These are phyloP conservation scores for Porites lutea DNA, from an alignment of 64 coral and sea anemone genomes.

Conservation along the genomic window DNA sequence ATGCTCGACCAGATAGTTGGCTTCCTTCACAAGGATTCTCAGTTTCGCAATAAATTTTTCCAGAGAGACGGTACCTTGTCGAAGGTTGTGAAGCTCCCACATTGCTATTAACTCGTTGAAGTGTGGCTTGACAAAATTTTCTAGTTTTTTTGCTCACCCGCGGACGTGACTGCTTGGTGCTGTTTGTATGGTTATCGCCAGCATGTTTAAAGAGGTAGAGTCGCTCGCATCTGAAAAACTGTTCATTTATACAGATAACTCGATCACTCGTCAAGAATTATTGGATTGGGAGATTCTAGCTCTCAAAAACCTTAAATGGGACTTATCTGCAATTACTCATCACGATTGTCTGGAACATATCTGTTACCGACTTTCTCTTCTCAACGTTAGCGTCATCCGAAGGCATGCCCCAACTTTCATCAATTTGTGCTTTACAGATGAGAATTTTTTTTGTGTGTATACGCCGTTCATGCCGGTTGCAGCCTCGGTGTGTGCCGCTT, in stretches of 20 bases:
- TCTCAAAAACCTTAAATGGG: constrained; percentile 98
- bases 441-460: constrained; percentile 78
- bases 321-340: constrained; percentile 91
- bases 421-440: constrained; percentile 89
- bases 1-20: constrained; percentile 35
- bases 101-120: constrained; percentile 60
- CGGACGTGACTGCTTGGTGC: constrained; percentile 82
- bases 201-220: constrained; percentile 88
- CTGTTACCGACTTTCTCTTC: constrained; percentile 80
- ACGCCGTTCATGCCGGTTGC: constrained; percentile 68
- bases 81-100: constrained; percentile 57
- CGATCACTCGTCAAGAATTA: constrained; percentile 94
- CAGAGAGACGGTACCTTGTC: constrained; percentile 45
- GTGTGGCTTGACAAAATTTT: constrained; percentile 43
- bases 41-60: constrained; percentile 62
- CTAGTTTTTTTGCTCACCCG: constrained; percentile 43
- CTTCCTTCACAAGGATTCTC: constrained; percentile 32
- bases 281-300: constrained; percentile 98
- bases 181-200: constrained; percentile 98
- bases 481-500: constrained; percentile 68
- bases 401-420: constrained; percentile 98
- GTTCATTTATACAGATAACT: constrained; percentile 98
- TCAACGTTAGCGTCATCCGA: constrained; percentile 70
- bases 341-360: constrained; percentile 97
- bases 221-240: constrained; percentile 93